Conservation (phyloP, 2,888 invertebrate species). For the Lasioglossum calceatum region DNA sequence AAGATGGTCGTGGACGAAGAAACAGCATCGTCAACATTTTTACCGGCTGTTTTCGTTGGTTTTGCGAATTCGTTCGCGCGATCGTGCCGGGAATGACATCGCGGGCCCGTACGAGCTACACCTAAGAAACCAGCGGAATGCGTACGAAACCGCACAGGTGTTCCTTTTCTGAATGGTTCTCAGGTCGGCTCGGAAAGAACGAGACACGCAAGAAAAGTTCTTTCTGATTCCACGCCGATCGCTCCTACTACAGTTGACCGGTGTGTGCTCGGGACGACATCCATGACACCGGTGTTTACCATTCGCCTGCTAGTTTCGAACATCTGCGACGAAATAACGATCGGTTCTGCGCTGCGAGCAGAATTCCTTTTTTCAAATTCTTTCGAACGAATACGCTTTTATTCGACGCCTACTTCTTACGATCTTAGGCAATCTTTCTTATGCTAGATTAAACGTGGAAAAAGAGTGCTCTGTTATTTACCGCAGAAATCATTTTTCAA, state of each 20-base stretch:
- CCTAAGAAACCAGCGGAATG: constrained; percentile 58
- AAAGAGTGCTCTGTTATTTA: too few species aligned
- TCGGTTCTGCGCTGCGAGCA: not conserved
- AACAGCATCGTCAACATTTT: constrained; percentile 69
- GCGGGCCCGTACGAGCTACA: constrained; percentile 42
- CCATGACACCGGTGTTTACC: constrained; percentile 16
- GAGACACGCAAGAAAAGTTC: constrained; percentile 61
- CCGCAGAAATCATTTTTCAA: too few species aligned
- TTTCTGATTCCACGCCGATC: constrained; percentile 17
- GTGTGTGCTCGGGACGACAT: constrained; percentile 4
- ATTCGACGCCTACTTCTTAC: too few species aligned
- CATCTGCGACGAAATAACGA: not conserved
- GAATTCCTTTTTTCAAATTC: not conserved
- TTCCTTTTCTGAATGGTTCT: constrained; percentile 61
- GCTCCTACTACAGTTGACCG: not conserved
- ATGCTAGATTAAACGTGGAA: too few species aligned
- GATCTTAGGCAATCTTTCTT: too few species aligned
- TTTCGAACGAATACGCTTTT: too few species aligned
- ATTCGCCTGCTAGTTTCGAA: not conserved
- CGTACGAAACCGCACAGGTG: constrained; percentile 57
- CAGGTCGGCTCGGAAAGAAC: constrained; percentile 52
- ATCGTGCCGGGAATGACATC: constrained; percentile 79
- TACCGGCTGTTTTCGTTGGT: constrained; percentile 76
- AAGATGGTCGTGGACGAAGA: constrained; percentile 19
- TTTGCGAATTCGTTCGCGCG: constrained; percentile 78